These are phyloP conservation scores for Sycophaga agraensis DNA, from an alignment of 1,140 invertebrate genomes.

Conservation along the genomic window DNA sequence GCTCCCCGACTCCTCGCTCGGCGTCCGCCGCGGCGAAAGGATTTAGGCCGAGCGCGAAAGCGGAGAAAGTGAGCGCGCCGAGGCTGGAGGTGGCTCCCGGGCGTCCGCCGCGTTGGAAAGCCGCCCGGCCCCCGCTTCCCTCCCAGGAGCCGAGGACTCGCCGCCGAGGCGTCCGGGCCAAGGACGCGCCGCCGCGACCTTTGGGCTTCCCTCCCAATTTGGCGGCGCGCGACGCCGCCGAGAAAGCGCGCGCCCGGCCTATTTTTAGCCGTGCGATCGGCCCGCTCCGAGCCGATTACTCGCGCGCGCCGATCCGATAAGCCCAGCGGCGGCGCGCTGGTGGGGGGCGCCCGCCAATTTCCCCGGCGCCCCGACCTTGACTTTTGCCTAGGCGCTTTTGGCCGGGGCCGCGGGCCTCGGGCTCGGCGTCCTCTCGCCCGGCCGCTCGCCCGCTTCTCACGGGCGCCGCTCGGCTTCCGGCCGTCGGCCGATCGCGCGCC, in stretches of 20 bases:
- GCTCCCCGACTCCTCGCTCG: too few relatives aligned
- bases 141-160: not conserved
- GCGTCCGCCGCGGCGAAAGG: constrained; percentile 2
- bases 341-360: not conserved
- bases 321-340: too few relatives aligned
- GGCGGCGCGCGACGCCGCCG: too few relatives aligned
- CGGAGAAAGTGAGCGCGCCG: too few relatives aligned
- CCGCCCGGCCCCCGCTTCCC: not conserved
- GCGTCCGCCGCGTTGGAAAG: constrained; percentile 12
- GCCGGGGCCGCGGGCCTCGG: not conserved
- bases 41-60: constrained; percentile 25
- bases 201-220: not conserved
- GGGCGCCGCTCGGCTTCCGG: too few relatives aligned
- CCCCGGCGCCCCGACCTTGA: not conserved
- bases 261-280: too few relatives aligned
- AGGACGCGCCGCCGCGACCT: not conserved
- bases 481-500: too few relatives aligned
- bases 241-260: too few relatives aligned
- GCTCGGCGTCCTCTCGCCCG: not conserved
- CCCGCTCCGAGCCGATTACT: too few relatives aligned
- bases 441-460: not conserved
- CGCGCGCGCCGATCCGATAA: too few relatives aligned
- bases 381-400: not conserved
- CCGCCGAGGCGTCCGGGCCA: not conserved
- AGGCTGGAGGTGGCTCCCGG: too few relatives aligned